Conservation (phyloP, 2,888 invertebrate species). For the Pardosa pseudoannulata region DNA sequence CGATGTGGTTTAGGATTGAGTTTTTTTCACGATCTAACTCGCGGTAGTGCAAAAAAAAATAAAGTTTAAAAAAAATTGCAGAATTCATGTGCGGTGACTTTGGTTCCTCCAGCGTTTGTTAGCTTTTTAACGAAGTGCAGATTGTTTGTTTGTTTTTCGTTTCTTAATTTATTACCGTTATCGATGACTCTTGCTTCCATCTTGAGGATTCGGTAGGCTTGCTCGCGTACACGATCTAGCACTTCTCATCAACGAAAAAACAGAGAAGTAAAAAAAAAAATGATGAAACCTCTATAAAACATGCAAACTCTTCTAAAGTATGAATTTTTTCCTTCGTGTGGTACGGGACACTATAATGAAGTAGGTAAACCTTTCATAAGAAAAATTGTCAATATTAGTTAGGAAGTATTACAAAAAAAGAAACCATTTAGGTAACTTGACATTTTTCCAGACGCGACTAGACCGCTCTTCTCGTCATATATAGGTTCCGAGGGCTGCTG, state of each 20-base stretch:
- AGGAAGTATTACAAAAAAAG: background rate
- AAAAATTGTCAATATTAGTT: background rate
- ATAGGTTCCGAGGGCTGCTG: background rate
- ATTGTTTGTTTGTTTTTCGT: no score
- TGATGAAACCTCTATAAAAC: background rate
- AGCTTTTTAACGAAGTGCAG: slow-evolving; percentile 2
- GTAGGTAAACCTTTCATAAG: background rate
- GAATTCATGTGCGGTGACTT: background rate
- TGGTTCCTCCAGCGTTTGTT: background rate
- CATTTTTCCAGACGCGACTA: background rate
- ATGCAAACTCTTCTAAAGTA: background rate
- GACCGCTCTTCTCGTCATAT: background rate
- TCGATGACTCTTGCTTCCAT: background rate
- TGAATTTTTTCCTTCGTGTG: background rate
- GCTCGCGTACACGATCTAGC: background rate
- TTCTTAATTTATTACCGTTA: no score
- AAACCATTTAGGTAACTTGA: background rate
- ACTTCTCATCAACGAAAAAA: background rate
- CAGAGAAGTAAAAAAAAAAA: no score
- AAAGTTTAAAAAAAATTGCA: background rate
- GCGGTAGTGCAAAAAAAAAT: background rate
- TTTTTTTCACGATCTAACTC: background rate
- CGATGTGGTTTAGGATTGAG: slow-evolving; percentile 11
- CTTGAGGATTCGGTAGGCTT: background rate
- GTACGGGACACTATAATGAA: background rate